phyloP scores from a whole-genome alignment of 2,113 vertebrate genomes.

The Equus quagga region DNA sequence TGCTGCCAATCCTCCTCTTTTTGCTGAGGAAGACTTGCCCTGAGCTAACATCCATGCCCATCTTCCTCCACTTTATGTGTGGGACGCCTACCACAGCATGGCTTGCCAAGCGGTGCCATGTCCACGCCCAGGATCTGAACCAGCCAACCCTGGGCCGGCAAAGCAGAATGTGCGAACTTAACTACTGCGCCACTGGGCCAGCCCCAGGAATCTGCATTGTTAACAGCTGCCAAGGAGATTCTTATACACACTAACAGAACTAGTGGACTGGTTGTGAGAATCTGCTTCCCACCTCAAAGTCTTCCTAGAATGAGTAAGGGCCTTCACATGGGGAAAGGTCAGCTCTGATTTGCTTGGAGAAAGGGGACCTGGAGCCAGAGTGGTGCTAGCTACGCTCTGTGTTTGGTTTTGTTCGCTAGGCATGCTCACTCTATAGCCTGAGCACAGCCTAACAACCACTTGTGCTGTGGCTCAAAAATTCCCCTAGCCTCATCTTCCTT shows the following conservation, averaged over 20 bases:
- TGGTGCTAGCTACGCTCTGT: background rate
- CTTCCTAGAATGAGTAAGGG: background rate
- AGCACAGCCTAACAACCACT: background rate
- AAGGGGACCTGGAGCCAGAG: background rate
- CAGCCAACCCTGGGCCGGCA: too few species aligned
- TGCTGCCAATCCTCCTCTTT: too few species aligned
- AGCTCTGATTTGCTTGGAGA: background rate
- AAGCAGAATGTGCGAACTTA: too few species aligned
- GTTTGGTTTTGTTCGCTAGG: background rate
- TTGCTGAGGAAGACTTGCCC: too few species aligned
- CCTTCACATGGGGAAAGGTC: background rate
- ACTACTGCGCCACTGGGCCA: too few species aligned
- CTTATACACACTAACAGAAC: background rate
- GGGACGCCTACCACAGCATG: too few species aligned
- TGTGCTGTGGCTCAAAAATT: background rate
- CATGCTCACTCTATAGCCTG: background rate
- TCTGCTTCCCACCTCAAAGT: background rate
- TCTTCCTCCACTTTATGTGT: too few species aligned
- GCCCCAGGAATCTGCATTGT: background rate
- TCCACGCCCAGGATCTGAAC: too few species aligned
- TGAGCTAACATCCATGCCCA: too few species aligned
- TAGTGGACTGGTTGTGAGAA: background rate
- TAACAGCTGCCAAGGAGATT: background rate
- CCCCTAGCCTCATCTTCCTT: background rate
- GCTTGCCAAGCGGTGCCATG: too few species aligned